Evolutionary conservation across 2,797 vertebrate genomes (phyloP).

Genomic region (Merluccius polli): DNA sequence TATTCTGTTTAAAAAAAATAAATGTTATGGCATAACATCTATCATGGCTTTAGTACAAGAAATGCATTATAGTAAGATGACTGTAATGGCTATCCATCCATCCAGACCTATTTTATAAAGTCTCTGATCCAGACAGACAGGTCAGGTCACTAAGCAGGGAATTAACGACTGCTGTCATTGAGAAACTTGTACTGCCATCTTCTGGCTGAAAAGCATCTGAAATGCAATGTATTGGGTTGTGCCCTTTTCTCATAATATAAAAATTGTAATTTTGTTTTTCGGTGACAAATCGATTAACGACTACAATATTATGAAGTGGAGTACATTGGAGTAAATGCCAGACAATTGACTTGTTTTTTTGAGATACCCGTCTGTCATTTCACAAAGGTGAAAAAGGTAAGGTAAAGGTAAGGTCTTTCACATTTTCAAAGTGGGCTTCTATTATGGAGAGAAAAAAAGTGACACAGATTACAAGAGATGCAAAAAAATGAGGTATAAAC

Average conservation of each 20-base stretch:
- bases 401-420: too few species aligned
- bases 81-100: neutral
- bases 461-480: neutral
- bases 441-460: neutral
- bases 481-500: neutral
- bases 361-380: too few species aligned
- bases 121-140: too few species aligned
- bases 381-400: too few species aligned
- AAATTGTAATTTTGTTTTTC: too few species aligned
- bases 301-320: neutral
- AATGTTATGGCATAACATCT: neutral
- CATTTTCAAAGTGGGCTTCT: too few species aligned
- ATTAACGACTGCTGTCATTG: neutral
- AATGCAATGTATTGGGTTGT: neutral
- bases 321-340: neutral
- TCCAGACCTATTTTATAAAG: neutral
- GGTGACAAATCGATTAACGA: too few species aligned
- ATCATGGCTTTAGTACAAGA: neutral
- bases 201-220: neutral
- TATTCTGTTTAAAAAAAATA: too few species aligned
- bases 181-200: neutral
- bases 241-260: neutral
- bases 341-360: neutral
- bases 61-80: too few species aligned
- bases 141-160: neutral